Conservation (phyloP, 2,113 vertebrate species). For the Murina feae region DNA sequence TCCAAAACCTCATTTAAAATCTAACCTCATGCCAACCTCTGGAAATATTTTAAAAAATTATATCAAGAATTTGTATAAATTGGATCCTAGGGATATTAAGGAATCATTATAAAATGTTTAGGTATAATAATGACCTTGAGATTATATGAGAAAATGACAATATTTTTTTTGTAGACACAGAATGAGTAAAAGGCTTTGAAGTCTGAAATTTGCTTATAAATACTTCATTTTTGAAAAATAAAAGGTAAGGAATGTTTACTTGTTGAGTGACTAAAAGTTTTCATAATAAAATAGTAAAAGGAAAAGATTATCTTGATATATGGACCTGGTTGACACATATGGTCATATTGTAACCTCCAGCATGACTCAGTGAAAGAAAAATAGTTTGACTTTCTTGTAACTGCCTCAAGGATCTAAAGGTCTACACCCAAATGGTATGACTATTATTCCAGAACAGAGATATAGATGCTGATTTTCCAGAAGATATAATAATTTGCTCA, state of each 20-base stretch:
- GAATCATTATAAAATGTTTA: neutral
- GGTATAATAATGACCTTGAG: neutral
- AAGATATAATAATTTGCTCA: too few relatives aligned
- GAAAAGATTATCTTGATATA: too few relatives aligned
- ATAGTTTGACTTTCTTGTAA: too few relatives aligned
- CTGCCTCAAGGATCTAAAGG: too few relatives aligned
- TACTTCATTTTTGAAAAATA: neutral
- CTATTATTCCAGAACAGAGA: too few relatives aligned
- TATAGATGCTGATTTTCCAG: too few relatives aligned
- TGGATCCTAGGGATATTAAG: neutral
- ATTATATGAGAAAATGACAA: neutral
- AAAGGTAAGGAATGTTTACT: neutral
- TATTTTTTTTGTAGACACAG: neutral
- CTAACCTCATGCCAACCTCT: neutral
- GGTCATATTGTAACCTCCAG: too few relatives aligned
- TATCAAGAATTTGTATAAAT: neutral
- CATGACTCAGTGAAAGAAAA: too few relatives aligned
- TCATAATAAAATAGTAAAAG: too few relatives aligned
- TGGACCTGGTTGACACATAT: too few relatives aligned
- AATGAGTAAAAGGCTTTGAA: neutral
- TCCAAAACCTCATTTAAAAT: neutral
- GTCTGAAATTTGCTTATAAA: neutral
- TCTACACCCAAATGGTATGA: too few relatives aligned
- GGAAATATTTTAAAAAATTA: neutral
- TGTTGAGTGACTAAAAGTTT: too few relatives aligned